Conservation (phyloP, 53 echinoderm and acorn worm genomes). For the Pentamera pediparva region DNA sequence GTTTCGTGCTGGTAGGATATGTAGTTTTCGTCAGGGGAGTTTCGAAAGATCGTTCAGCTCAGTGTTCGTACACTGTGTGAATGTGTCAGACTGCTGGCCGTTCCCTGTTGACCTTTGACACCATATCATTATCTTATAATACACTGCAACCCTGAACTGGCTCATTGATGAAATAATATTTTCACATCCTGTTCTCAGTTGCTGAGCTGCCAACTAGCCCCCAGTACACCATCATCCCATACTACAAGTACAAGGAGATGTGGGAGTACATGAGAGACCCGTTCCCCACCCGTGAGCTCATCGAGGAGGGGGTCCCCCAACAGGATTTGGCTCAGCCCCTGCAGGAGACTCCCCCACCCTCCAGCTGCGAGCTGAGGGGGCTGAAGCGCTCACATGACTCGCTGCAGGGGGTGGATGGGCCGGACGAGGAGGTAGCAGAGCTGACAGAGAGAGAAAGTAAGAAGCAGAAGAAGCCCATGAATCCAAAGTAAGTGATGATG, state of each 20-base stretch:
- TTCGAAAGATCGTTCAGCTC: background rate
- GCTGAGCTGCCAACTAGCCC: background rate
- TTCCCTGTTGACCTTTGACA: too few relatives aligned
- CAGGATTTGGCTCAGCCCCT: background rate
- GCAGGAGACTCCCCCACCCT: slow-evolving; percentile 13
- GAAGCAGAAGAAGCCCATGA: slow-evolving; percentile 82
- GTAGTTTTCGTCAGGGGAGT: too few relatives aligned
- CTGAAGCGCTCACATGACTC: slow-evolving; percentile 59
- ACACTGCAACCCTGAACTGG: too few relatives aligned
- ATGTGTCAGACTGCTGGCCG: too few relatives aligned
- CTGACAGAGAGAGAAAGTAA: slow-evolving; percentile 59
- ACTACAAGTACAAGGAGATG: slow-evolving; percentile 52
- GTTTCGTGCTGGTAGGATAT: too few relatives aligned
- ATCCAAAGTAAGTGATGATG: slow-evolving; percentile 85
- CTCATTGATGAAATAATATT: too few relatives aligned
- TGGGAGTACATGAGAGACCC: slow-evolving; percentile 18
- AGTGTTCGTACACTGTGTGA: background rate
- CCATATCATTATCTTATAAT: too few relatives aligned
- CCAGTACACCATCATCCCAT: slow-evolving; percentile 48
- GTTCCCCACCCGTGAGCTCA: background rate
- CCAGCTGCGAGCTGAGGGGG: slow-evolving; percentile 18
- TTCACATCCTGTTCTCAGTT: background rate
- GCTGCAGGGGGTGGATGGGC: slow-evolving; percentile 32
- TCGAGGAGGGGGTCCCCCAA: too few relatives aligned
- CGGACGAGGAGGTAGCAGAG: slow-evolving; percentile 78